Percentiles rank a stretch among this genome's conserved stretches.
Conservation (phyloP, 2,113 vertebrate genomes). For the Mohoua ochrocephala region DNA sequence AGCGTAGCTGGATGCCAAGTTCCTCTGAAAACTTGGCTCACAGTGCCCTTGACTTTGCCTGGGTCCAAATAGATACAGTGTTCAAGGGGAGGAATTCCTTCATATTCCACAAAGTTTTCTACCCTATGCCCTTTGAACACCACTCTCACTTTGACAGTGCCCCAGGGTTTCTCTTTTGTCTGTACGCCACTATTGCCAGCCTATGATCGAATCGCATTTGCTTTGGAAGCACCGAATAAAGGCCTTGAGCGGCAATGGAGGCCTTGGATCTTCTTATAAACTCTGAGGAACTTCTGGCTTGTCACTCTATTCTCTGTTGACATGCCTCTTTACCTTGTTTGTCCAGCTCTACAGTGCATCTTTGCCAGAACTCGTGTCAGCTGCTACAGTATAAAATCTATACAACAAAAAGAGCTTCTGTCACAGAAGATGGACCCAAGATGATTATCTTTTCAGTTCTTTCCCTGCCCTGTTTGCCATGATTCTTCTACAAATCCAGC, state of each 20-base stretch:
- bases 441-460: background rate
- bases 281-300: background rate
- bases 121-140: background rate
- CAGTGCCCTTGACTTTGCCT: background rate
- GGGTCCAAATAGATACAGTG: background rate
- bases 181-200: background rate
- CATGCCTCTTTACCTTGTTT: background rate
- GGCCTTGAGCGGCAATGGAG: accelerated
- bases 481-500: background rate
- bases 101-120: background rate
- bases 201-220: background rate
- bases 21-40: background rate
- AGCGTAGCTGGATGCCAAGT: background rate
- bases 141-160: background rate
- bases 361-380: background rate
- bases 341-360: background rate
- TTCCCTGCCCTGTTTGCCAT: background rate
- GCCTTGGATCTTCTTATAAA: background rate
- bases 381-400: background rate
- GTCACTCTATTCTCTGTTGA: background rate
- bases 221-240: background rate
- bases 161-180: background rate
- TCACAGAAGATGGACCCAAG: background rate
- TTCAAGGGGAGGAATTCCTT: background rate
- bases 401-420: background rate